Evolutionary conservation across 2,888 invertebrate species (phyloP).

Genomic region (Augochlorella aurata): DNA sequence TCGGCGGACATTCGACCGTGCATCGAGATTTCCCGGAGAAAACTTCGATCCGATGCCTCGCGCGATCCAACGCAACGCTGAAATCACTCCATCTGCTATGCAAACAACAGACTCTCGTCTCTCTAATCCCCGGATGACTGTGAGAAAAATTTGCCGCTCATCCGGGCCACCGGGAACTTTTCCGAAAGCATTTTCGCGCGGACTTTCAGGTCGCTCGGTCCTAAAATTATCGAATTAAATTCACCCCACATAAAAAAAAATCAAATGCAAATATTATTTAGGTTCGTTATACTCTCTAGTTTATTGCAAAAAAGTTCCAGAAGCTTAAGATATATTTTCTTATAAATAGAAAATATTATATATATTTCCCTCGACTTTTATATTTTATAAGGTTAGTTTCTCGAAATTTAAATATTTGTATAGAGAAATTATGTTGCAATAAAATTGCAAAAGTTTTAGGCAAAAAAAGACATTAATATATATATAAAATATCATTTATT

Average conservation of each 20-base stretch:
- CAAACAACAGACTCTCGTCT: slow-evolving; percentile 11
- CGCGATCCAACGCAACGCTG: slow-evolving; percentile 13
- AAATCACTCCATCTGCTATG: slow-evolving; percentile 24
- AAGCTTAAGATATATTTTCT: not conserved
- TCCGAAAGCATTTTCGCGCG: too few relatives aligned
- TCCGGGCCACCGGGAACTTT: not conserved
- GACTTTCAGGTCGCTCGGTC: too few relatives aligned
- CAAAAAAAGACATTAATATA: too few relatives aligned
- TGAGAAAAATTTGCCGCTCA: not conserved
- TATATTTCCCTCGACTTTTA: too few relatives aligned
- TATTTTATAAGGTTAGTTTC: too few relatives aligned
- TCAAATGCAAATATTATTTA: not conserved
- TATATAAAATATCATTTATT: too few relatives aligned
- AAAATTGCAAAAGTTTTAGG: too few relatives aligned
- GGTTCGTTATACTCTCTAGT: not conserved
- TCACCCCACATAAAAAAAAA: not conserved
- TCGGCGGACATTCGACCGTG: slow-evolving; percentile 24
- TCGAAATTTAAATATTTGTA: too few relatives aligned
- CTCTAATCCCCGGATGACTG: not conserved
- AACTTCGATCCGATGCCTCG: slow-evolving; percentile 24
- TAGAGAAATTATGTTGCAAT: too few relatives aligned
- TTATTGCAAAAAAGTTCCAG: not conserved
- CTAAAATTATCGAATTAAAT: not conserved
- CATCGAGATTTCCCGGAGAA: slow-evolving; percentile 26
- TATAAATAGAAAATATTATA: too few relatives aligned